Conservation (phyloP, 1,140 invertebrate genomes). For the Drosophila pachea region DNA sequence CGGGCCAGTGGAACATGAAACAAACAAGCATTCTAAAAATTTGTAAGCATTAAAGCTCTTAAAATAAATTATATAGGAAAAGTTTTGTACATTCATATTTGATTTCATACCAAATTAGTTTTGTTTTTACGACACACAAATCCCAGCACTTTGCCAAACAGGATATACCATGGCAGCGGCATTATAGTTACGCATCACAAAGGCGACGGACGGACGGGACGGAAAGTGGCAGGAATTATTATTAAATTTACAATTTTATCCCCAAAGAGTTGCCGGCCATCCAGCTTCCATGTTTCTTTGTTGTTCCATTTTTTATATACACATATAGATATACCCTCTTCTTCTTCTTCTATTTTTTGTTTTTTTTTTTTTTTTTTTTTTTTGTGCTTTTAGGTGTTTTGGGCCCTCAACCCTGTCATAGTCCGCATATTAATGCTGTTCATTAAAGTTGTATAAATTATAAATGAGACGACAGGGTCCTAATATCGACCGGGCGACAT, state of each 20-base stretch:
- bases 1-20: not conserved
- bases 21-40: constrained; percentile 23
- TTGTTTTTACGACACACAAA: constrained; percentile 45
- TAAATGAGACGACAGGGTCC: constrained; percentile 64
- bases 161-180: not conserved
- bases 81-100: constrained; percentile 51
- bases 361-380: no score
- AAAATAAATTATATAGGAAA: constrained; percentile 50
- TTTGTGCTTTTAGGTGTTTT: no score
- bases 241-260: constrained; percentile 74
- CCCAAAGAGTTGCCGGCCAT: constrained; percentile 62
- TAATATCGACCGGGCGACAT: constrained; percentile 26
- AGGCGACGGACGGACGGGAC: no score
- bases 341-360: no score
- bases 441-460: constrained; percentile 77
- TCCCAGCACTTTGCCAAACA: constrained; percentile 25
- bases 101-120: constrained; percentile 67
- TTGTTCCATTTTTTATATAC: no score
- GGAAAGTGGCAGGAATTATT: constrained; percentile 40
- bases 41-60: constrained; percentile 43
- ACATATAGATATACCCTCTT: not conserved
- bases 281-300: constrained; percentile 20
- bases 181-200: not conserved
- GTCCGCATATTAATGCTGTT: constrained; percentile 75
- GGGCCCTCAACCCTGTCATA: constrained; percentile 46